Evolutionary conservation across 1,140 invertebrate genomes (phyloP).

Genomic region (Holcopasites calliopsidis): DNA sequence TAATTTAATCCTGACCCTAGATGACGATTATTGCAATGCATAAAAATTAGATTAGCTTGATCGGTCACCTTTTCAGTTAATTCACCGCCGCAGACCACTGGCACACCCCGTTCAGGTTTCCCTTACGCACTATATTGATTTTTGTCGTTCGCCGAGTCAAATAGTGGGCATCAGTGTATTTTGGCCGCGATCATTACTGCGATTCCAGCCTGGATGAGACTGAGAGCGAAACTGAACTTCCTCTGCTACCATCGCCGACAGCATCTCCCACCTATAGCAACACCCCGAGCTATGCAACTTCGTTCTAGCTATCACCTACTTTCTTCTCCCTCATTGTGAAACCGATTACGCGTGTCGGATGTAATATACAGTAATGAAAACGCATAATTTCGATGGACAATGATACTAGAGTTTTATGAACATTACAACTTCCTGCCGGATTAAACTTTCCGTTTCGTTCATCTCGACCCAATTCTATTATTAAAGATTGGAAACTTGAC

Average conservation of each 20-base stretch:
- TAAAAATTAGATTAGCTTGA: too few species aligned
- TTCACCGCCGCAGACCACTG: not conserved
- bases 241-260: constrained; percentile 12
- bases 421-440: too few species aligned
- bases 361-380: too few species aligned
- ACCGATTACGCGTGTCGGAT: constrained; percentile 19
- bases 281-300: constrained; percentile 10
- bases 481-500: not conserved
- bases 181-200: constrained; percentile 10
- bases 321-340: constrained; percentile 5
- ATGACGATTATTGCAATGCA: not conserved
- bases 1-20: too few species aligned
- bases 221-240: constrained; percentile 48
- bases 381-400: not conserved
- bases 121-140: constrained; percentile 19
- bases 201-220: constrained; percentile 40
- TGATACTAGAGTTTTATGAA: too few species aligned
- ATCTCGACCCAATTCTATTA: too few species aligned
- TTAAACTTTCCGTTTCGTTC: too few species aligned
- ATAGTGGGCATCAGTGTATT: not conserved
- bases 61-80: constrained; percentile 15
- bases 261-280: constrained; percentile 38
- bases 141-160: not conserved
- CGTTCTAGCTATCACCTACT: constrained; percentile 31
- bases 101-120: not conserved